Conservation (phyloP, 2,113 vertebrate genomes). For the Hystrix cristata region DNA sequence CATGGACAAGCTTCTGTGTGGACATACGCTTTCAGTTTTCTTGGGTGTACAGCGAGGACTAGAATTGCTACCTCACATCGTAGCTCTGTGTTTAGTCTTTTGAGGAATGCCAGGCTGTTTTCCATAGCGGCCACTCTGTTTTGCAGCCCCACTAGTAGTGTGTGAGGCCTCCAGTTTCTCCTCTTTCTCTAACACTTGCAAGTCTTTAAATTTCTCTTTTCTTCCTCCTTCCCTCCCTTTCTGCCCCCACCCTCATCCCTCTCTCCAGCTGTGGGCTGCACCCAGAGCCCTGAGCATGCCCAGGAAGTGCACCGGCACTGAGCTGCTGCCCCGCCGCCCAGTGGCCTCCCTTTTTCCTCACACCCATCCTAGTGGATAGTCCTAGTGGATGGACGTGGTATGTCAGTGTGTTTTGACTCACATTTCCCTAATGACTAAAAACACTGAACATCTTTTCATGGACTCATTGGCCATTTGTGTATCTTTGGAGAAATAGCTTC, state of each 20-base stretch:
- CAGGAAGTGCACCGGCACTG: background rate
- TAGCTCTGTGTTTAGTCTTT: background rate
- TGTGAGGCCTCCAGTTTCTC: background rate
- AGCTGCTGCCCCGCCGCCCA: background rate
- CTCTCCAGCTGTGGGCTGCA: no score
- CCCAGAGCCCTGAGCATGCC: background rate
- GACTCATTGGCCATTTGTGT: background rate
- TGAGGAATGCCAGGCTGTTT: background rate
- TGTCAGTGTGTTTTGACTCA: background rate
- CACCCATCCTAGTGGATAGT: background rate
- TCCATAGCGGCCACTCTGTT: background rate
- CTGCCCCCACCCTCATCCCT: background rate
- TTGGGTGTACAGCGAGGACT: background rate
- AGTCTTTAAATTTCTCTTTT: background rate
- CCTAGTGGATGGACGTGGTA: background rate
- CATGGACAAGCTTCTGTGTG: background rate
- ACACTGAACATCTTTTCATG: background rate
- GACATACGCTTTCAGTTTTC: slow-evolving; percentile 1
- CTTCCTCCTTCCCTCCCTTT: background rate
- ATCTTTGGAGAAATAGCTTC: background rate
- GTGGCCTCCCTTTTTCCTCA: background rate
- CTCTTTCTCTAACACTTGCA: background rate
- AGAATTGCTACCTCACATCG: background rate
- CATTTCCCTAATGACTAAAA: background rate
- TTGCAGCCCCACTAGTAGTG: background rate